A percentile compares a stretch with the other conserved stretches of the same genome.
These are phyloP conservation scores for Bubo scandiacus DNA, from an alignment of 2,113 vertebrate species.

Conservation along the genomic window DNA sequence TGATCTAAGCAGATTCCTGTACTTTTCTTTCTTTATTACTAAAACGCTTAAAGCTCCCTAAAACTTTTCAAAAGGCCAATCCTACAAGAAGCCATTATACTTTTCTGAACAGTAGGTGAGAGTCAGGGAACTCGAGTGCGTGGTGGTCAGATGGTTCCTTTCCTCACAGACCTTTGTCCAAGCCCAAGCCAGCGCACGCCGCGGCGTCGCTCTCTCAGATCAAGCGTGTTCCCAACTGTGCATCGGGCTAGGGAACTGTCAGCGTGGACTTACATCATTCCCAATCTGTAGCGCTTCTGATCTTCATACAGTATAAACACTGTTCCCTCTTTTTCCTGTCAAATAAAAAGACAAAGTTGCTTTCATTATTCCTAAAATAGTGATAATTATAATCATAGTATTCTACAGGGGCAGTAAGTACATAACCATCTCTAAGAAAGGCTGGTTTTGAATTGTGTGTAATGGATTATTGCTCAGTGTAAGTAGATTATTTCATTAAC, in stretches of 20 bases:
- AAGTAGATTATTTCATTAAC: not conserved
- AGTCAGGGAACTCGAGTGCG: not conserved
- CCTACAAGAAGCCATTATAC: no score
- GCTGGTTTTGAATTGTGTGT: not conserved
- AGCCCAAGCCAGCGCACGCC: not conserved
- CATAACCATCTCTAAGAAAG: not conserved
- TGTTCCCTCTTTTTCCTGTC: constrained; percentile 77
- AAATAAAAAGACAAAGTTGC: constrained; percentile 4
- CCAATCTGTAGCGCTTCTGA: constrained; percentile 66
- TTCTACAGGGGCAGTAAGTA: not conserved
- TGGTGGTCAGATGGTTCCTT: not conserved
- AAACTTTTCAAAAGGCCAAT: not conserved
- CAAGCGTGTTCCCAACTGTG: not conserved
- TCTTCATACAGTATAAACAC: constrained; percentile 75
- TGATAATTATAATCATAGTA: not conserved
- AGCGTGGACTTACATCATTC: constrained; percentile 76
- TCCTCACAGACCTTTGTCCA: not conserved
- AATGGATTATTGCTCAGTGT: not conserved
- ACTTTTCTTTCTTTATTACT: not conserved
- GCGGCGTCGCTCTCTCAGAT: not conserved
- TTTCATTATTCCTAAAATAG: not conserved
- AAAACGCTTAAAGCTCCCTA: not conserved
- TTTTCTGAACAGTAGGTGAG: not conserved
- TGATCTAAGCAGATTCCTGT: not conserved
- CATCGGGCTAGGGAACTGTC: not conserved